Evolutionary conservation across 2,888 invertebrate species (phyloP), one percentile per base, ranked within the genome.

Genomic region (Psylliodes chrysocephalus): DNA sequence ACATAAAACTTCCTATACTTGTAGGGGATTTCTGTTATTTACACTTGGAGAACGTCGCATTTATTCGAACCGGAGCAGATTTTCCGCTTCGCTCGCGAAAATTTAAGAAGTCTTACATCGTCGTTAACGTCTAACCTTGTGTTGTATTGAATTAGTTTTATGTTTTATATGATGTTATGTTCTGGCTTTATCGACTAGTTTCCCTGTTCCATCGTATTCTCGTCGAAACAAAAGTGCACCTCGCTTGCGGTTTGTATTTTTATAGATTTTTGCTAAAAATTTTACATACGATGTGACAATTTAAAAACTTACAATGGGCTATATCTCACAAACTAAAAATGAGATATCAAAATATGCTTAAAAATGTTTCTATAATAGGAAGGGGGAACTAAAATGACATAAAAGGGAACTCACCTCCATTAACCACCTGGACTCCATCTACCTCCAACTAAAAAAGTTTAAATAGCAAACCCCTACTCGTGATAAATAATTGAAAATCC

Each of bases 141-240:
- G 51, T 33, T 51, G 51, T 51, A 51, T 51, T 51, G 33, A 51
- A 51, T 51, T 51, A 51, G 51, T 33, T 51, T 51, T 33, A 19
- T 22, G 46, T 46, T 46, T 25, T 22, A 19, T 46, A 8, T n/a
- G 19, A 46, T 25, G 22, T 46, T 46, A 25, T 25, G 22, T 46
- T 46, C 44, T 12, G 46, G 22, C n/a, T 25, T 46, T 46, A 46
- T 46, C 19, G 40, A 14, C 10, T 40, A n/a, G 40, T 22, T 22
- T 22, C 22, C 6, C 22, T 22, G n/a, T 22, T 22, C 22, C 28
- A 6, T 2, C 22, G 22, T 22, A 28, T 22, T 22, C 22, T 22
- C 22, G 22, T 22, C 33, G 2, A n/a, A 33, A 8, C 33, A 33
- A 10, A 22, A n/a, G n/a, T n/a, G n/a, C n/a, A 8, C 28, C 28